phyloP scores from a whole-genome alignment of 2,888 invertebrate genomes.

The Limnephilus auricula region DNA sequence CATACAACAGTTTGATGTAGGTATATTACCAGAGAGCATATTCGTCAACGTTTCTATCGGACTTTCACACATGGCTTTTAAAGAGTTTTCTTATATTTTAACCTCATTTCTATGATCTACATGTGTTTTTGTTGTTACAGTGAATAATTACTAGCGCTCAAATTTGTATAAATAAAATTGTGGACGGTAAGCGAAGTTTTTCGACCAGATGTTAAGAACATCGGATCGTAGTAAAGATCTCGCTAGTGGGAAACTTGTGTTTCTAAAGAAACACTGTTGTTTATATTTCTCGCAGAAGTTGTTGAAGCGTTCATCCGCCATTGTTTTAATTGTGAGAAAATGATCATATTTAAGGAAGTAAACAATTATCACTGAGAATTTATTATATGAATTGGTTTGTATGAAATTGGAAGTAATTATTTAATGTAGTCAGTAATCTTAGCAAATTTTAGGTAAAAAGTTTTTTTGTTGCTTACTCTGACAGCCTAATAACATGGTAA shows the following conservation, averaged over 20 bases:
- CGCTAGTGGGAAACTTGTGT: too few relatives aligned
- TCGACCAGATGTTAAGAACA: not conserved
- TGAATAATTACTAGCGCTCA: not conserved
- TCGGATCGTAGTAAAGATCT: not conserved
- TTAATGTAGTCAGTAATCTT: too few relatives aligned
- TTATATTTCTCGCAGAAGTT: not conserved
- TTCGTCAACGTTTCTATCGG: not conserved
- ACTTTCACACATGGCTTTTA: not conserved
- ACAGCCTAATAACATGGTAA: too few relatives aligned
- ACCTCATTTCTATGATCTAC: not conserved
- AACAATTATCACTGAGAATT: too few relatives aligned
- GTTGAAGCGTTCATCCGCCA: not conserved
- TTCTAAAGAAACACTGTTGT: not conserved
- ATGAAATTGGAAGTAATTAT: too few relatives aligned
- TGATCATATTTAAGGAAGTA: too few relatives aligned
- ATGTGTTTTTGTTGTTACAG: not conserved
- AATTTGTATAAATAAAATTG: not conserved
- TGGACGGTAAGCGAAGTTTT: not conserved
- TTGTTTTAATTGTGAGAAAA: too few relatives aligned
- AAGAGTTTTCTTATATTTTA: not conserved
- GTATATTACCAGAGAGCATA: not conserved
- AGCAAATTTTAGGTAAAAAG: too few relatives aligned
- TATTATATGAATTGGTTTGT: too few relatives aligned
- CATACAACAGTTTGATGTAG: not conserved
- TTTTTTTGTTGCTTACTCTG: too few relatives aligned